Evolutionary conservation across 2,888 invertebrate genomes (phyloP).

Genomic region (Agonopterix alstromeriana): DNA sequence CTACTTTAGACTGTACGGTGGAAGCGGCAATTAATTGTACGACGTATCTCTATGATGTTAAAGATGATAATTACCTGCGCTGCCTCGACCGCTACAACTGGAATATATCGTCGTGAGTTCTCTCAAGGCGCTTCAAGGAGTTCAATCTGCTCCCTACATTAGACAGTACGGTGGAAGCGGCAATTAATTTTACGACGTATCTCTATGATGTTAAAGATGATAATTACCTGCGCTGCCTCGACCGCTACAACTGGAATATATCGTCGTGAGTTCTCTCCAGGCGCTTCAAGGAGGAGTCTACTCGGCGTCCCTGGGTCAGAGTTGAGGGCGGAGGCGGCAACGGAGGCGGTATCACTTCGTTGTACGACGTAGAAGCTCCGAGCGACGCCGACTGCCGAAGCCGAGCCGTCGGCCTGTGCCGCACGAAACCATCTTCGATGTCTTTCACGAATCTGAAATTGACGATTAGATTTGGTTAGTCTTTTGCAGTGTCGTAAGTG

Average conservation of each 20-base stretch:
- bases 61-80: constrained; percentile 47
- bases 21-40: constrained; percentile 67
- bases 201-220: too few species aligned
- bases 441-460: constrained; percentile 71
- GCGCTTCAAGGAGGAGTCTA: constrained; percentile 87
- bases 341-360: constrained; percentile 65
- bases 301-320: constrained; percentile 87
- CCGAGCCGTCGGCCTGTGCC: constrained; percentile 72
- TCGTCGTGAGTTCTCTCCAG: constrained; percentile 92
- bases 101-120: constrained; percentile 92
- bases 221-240: constrained; percentile 62
- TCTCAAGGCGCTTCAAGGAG: constrained; percentile 87
- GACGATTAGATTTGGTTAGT: too few species aligned
- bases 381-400: constrained; percentile 76
- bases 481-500: too few species aligned
- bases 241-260: constrained; percentile 93
- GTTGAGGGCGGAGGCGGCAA: constrained; percentile 77
- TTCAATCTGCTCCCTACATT: constrained; percentile 88
- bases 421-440: constrained; percentile 70
- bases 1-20: constrained; percentile 80
- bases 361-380: constrained; percentile 62
- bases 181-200: constrained; percentile 21
- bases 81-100: constrained; percentile 87
- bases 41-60: constrained; percentile 17
- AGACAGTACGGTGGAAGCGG: constrained; percentile 79